Conservation (phyloP, 2,797 vertebrate species). For the Tenualosa thibaudeaui region DNA sequence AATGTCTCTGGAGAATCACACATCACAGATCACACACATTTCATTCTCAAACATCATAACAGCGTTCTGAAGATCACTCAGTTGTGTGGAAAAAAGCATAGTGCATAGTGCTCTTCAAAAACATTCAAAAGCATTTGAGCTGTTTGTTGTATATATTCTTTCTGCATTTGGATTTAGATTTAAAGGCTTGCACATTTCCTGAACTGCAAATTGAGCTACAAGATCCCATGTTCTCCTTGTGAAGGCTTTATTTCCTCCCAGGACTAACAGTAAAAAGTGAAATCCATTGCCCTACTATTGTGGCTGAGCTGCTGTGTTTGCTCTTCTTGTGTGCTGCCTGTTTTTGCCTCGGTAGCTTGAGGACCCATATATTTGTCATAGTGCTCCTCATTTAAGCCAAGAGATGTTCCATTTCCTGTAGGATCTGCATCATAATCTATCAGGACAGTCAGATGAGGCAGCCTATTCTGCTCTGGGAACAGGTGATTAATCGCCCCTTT, state of each 20-base stretch:
- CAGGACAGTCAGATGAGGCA: background rate
- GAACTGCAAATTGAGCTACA: background rate
- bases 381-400: background rate
- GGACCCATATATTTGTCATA: background rate
- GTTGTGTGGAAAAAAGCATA: slow-evolving; percentile 21
- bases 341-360: background rate
- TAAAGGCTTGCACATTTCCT: background rate
- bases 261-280: background rate
- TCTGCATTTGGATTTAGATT: background rate
- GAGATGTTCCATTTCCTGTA: slow-evolving; percentile 12
- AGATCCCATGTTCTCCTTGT: background rate
- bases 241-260: slow-evolving; percentile 7
- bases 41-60: slow-evolving; percentile 44
- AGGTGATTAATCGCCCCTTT: background rate
- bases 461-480: background rate
- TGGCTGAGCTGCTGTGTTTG: background rate
- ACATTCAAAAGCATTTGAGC: background rate
- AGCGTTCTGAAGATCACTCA: slow-evolving; percentile 36
- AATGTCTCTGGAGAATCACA: slow-evolving; percentile 29
- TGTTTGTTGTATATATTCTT: background rate
- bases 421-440: slow-evolving; percentile 13
- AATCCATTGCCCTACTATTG: background rate
- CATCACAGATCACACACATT: slow-evolving; percentile 23
- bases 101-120: background rate
- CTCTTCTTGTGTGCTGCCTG: background rate